phyloP scores from a whole-genome alignment of 1,140 invertebrate genomes.

The Bombus cullumanus region DNA sequence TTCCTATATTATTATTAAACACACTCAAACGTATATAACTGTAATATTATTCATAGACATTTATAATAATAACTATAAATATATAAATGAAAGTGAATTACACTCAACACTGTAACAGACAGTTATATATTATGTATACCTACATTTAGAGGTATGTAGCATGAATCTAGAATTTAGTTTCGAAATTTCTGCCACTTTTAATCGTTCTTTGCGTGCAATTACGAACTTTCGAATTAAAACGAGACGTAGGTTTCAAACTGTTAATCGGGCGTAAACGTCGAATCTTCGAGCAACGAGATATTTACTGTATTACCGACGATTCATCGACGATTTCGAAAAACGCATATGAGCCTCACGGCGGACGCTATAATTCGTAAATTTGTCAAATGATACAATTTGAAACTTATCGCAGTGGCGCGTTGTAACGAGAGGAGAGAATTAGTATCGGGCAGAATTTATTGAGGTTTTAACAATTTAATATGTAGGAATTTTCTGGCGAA shows the following conservation, averaged over 20 bases:
- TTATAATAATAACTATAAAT: not conserved
- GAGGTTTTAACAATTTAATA: slow-evolving; percentile 42
- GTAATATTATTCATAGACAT: not conserved
- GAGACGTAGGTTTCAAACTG: not conserved
- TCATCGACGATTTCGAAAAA: not conserved
- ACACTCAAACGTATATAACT: no score
- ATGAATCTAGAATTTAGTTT: not conserved
- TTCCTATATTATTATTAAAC: not conserved
- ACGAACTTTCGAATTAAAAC: not conserved
- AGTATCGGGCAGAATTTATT: slow-evolving; percentile 29
- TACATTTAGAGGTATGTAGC: no score
- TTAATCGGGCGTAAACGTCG: not conserved
- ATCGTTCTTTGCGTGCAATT: not conserved
- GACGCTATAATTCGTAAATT: not conserved
- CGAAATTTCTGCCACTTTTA: not conserved
- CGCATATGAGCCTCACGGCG: not conserved
- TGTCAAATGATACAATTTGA: slow-evolving; percentile 5
- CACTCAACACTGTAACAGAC: not conserved
- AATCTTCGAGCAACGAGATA: not conserved
- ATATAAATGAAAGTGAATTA: not conserved
- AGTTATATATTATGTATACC: no score
- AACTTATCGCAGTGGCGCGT: not conserved
- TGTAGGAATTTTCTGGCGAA: slow-evolving; percentile 30
- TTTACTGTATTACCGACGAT: not conserved
- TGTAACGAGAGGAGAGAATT: slow-evolving; percentile 1